Evolutionary conservation across 2,113 vertebrate species (phyloP), one percentile per base, ranked within the genome.

Genomic region (Dinomys branickii): DNA sequence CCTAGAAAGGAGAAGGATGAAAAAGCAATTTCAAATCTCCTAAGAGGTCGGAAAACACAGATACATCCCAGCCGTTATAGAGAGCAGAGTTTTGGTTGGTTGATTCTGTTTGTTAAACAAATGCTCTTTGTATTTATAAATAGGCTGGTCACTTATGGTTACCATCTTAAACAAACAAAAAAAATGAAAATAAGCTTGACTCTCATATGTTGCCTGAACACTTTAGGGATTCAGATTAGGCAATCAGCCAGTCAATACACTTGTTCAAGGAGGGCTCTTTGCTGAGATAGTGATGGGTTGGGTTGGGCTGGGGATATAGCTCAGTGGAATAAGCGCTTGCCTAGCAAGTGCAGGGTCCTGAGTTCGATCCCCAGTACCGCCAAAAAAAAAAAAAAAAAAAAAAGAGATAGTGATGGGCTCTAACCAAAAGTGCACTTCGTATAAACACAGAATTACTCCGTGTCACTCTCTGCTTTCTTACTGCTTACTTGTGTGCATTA

Each of bases 151-250:
- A 67, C 59, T 10, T 58, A 33, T 24, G 91, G 9, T 52, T 35
- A 93, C 9, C 20, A 63, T 61, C 80, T 89, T 47, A 86, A 71
- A 94, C 71, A 96, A 93, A 77, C 12, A 84, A 56, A 41, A 20
- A 85, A 58, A 33, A 50, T 71, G 1, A 69, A 83, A 88, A 81
- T n/a, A 50, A 28, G 6, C 80, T 84, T 82, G 22, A 75, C 75
- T 90, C 91, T 83, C 30, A n/a, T n/a, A 4, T 63, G 38, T 22
- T 71, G 20, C 35, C 35, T 26, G 47, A 91, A 1, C 35, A 10
- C n/a, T 8, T 26, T 26, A 63, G 56, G 44, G 5, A 56, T 67
- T 95, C 30, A 73, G 54, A 16, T 16, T 7, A 77, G 41, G 44
- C 19, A 85, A 16, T 24, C 28, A 83, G 58, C 6, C 81, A 92